Conservation (phyloP, 35 echinoderm and acorn worm species). For the Amphiura filiformis region DNA sequence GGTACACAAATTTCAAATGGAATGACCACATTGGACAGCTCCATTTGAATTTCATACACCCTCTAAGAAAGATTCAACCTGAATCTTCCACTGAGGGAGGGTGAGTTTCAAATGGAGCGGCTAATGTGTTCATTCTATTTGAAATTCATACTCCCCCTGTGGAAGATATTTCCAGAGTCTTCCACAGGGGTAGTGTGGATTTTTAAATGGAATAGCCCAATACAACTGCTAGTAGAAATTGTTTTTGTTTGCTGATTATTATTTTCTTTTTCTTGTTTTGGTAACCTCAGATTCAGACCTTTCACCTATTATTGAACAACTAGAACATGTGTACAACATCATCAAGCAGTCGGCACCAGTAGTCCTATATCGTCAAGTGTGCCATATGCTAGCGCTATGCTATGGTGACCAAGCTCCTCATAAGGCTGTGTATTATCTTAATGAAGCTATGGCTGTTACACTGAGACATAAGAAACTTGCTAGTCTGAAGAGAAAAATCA, state of each 20-base stretch:
- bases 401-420: conserved; percentile 42
- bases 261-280: not conserved
- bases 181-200: too few relatives aligned
- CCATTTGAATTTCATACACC: too few relatives aligned
- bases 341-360: conserved; percentile 42
- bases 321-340: conserved; percentile 33
- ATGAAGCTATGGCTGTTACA: conserved; percentile 54
- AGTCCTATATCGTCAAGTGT: conserved; percentile 60
- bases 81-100: too few relatives aligned
- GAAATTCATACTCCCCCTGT: too few relatives aligned
- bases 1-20: too few relatives aligned
- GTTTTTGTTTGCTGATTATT: conserved; percentile 3
- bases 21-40: too few relatives aligned
- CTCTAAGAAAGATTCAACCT: too few relatives aligned
- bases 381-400: conserved; percentile 70
- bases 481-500: conserved; percentile 60
- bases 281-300: not conserved
- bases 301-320: not conserved
- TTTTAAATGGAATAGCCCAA: too few relatives aligned
- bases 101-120: too few relatives aligned
- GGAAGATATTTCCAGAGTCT: too few relatives aligned
- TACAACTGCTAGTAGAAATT: too few relatives aligned
- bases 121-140: too few relatives aligned
- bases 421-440: conserved; percentile 61
- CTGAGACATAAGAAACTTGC: conserved; percentile 78